Evolutionary conservation across 2,113 vertebrate species (phyloP).

Genomic region (Colius striatus): DNA sequence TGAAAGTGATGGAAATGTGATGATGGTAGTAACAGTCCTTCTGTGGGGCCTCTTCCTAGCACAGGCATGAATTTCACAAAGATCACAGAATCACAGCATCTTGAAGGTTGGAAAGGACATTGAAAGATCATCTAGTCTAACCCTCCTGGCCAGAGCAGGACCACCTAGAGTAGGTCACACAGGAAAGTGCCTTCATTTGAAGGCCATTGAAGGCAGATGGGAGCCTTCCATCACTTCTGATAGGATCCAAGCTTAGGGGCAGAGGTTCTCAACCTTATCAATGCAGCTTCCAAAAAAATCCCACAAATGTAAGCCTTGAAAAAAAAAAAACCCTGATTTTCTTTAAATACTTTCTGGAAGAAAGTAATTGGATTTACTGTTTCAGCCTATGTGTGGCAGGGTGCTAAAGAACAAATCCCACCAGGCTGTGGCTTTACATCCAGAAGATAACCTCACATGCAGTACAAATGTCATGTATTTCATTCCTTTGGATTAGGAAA

Average conservation of each 20-base stretch:
- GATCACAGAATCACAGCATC: background rate
- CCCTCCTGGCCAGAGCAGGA: too few species aligned
- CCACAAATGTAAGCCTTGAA: background rate
- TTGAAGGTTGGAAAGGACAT: too few species aligned
- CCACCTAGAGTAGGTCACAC: too few species aligned
- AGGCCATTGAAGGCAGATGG: background rate
- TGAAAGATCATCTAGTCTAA: too few species aligned
- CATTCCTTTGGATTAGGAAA: constrained; percentile 12
- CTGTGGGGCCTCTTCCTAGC: background rate
- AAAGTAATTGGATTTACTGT: background rate
- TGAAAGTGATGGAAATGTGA: background rate
- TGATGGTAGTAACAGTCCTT: background rate
- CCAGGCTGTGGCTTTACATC: background rate
- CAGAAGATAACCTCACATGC: background rate
- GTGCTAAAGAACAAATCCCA: background rate
- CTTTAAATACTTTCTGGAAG: background rate
- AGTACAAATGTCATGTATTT: background rate
- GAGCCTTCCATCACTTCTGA: background rate
- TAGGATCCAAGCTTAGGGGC: background rate
- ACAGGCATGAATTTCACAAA: background rate
- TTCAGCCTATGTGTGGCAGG: background rate
- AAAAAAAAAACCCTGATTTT: background rate
- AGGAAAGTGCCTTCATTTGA: background rate
- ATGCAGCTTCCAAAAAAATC: background rate
- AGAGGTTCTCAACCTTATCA: background rate